These are phyloP conservation scores for Meteorus colon DNA, from an alignment of 2,888 invertebrate genomes.

Conservation along the genomic window DNA sequence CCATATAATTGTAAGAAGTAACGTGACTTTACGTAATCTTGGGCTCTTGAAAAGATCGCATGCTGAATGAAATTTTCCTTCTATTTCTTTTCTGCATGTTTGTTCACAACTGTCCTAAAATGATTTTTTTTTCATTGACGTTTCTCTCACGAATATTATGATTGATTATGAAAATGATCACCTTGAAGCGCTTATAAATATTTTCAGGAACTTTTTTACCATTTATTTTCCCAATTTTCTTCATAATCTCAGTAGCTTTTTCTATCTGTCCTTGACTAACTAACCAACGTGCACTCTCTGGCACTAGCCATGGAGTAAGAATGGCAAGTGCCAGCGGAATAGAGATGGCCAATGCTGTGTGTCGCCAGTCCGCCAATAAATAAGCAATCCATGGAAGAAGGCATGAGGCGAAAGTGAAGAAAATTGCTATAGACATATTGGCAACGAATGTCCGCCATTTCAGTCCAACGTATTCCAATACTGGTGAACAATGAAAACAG, in stretches of 20 bases:
- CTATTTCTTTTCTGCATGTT: slow-evolving; percentile 82
- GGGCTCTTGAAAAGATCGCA: slow-evolving; percentile 88
- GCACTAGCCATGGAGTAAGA: slow-evolving; percentile 85
- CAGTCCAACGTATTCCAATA: slow-evolving; percentile 91
- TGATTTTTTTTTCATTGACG: not conserved
- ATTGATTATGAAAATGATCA: not conserved
- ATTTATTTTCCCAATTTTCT: slow-evolving; percentile 87
- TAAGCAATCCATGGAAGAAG: slow-evolving; percentile 90
- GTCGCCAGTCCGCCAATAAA: slow-evolving; percentile 86
- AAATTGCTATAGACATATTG: slow-evolving; percentile 92
- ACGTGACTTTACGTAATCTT: slow-evolving; percentile 83
- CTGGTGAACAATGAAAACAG: slow-evolving; percentile 73
- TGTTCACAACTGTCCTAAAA: slow-evolving; percentile 76
- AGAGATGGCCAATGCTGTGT: slow-evolving; percentile 86
- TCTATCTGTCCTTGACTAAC: slow-evolving; percentile 89
- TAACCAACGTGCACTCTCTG: slow-evolving; percentile 92
- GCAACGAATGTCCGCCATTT: slow-evolving; percentile 93
- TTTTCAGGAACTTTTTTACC: slow-evolving; percentile 83
- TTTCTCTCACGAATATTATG: not conserved
- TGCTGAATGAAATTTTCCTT: slow-evolving; percentile 83
- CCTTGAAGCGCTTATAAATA: slow-evolving; percentile 84
- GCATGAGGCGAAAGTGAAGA: slow-evolving; percentile 88
- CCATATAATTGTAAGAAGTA: slow-evolving; percentile 89
- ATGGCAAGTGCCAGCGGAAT: slow-evolving; percentile 82
- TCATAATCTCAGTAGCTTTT: slow-evolving; percentile 84